phyloP scores from a whole-genome alignment of 2,888 invertebrate genomes.

The Caenorhabditis uteleia region DNA sequence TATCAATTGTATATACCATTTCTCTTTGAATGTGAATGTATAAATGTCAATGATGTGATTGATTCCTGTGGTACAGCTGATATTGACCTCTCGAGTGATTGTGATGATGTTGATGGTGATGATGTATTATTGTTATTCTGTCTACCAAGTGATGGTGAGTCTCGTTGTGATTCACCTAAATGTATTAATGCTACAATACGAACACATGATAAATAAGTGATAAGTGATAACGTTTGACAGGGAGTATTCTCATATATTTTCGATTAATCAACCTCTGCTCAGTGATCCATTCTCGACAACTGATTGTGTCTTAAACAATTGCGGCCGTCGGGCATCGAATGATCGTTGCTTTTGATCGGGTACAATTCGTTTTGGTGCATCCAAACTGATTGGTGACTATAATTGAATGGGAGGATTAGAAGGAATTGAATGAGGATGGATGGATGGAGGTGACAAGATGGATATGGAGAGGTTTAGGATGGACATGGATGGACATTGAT shows the following conservation, averaged over 20 bases:
- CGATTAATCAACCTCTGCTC: constrained; percentile 44
- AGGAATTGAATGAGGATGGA: not conserved
- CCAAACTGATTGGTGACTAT: constrained; percentile 39
- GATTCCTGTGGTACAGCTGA: constrained; percentile 41
- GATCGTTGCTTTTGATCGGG: constrained; percentile 53
- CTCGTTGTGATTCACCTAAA: constrained; percentile 45
- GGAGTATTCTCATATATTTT: too few species aligned
- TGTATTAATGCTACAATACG: not conserved
- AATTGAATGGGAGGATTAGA: constrained; percentile 2
- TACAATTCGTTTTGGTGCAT: constrained; percentile 26
- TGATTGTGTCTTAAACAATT: constrained; percentile 64
- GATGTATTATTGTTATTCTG: constrained; percentile 12
- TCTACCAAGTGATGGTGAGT: constrained; percentile 27
- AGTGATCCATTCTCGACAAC: constrained; percentile 53
- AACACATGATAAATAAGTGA: not conserved
- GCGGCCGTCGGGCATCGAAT: constrained; percentile 52
- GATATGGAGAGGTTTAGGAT: not conserved
- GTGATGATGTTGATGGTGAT: constrained; percentile 43
- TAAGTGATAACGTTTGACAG: too few species aligned
- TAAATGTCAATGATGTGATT: constrained; percentile 63
- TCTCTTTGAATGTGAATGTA: constrained; percentile 57
- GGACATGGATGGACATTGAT: not conserved
- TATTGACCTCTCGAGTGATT: constrained; percentile 34
- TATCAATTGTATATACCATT: constrained; percentile 42
- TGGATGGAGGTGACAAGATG: not conserved